Conservation (phyloP, 2,797 vertebrate genomes). For the Diglossa cyanea region DNA sequence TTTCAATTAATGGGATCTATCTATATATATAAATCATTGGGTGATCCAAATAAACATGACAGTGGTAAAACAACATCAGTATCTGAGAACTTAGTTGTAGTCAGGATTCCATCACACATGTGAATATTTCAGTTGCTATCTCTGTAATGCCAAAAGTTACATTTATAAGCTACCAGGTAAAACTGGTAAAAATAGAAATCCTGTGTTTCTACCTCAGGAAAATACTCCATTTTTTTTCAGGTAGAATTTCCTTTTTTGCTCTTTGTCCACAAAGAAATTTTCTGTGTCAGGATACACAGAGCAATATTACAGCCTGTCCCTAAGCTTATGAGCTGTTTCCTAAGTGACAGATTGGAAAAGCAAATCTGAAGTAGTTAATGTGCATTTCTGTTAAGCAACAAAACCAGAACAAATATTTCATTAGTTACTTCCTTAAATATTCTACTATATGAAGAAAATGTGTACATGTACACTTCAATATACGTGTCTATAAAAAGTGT, state of each 20-base stretch:
- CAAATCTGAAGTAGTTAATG: not conserved
- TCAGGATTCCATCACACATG: not conserved
- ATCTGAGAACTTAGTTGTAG: not conserved
- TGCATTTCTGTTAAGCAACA: not conserved
- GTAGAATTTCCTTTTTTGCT: not conserved
- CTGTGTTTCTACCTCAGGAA: not conserved
- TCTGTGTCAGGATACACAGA: not conserved
- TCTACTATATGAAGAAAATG: not conserved
- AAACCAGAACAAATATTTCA: not conserved
- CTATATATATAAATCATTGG: not conserved
- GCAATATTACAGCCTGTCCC: not conserved
- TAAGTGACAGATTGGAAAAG: not conserved
- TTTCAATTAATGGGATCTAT: not conserved
- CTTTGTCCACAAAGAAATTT: not conserved
- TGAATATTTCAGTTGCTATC: not conserved
- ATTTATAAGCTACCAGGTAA: not conserved
- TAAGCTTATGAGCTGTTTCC: not conserved
- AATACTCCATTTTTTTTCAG: not conserved
- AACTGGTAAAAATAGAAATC: not conserved
- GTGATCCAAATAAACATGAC: not conserved
- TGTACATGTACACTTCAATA: not conserved
- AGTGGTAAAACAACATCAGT: not conserved
- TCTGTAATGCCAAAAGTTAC: not conserved
- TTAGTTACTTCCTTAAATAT: slow-evolving; percentile 3
- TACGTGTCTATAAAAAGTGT: not conserved